Evolutionary conservation across 1,140 invertebrate genomes (phyloP), one percentile per base, ranked within the genome.

Genomic region (Nephila pilipes): DNA sequence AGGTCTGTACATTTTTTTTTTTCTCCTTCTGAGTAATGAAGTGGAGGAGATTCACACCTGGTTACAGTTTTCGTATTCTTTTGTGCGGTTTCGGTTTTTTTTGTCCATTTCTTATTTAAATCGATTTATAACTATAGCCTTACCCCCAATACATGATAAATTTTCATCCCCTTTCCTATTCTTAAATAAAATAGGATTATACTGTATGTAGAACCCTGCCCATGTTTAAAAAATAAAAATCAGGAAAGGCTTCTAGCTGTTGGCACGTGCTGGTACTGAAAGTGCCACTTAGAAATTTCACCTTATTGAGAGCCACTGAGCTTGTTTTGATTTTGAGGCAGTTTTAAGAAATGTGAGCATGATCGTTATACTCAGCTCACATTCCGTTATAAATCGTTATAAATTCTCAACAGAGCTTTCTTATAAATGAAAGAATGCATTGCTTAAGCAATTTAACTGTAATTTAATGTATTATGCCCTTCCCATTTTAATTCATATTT

Each of bases 11-110:
- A 22, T 83, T 75, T 36, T 69, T 75, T n/a, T 46, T 46, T 46
- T 46, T 46, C 46, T 46, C 8, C 46, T 75, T 32, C 29, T 18
- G 69, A 75, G 81, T 83, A 83, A 83, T 83, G 81, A 83, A 83
- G 81, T 83, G 81, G 81, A 83, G 36, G 36, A 83, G 81, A 83
- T 57, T 83, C 81, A 29, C 81, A 83, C 81, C 81, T 83, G 81
- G 81, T 75, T 75, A 75, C 65, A 36, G 29, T 75, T 75, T 36
- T 75, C 69, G 25, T 75, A 36, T 75, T 75, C 69, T 36, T 75
- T 75, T 75, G 69, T 57, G 54, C 22, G 81, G 54, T 83, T 83
- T 83, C 29, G 46, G 8, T 20, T n/a, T 57, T 54, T 54, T 83
- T 83, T 83, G n/a, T 55, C 46, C 54, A 32, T 54, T 83, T n/a